A percentile compares a stretch with the other conserved stretches of the same genome.
These are phyloP conservation scores for Dione juno DNA, from an alignment of 2,888 invertebrate species.

Conservation along the genomic window DNA sequence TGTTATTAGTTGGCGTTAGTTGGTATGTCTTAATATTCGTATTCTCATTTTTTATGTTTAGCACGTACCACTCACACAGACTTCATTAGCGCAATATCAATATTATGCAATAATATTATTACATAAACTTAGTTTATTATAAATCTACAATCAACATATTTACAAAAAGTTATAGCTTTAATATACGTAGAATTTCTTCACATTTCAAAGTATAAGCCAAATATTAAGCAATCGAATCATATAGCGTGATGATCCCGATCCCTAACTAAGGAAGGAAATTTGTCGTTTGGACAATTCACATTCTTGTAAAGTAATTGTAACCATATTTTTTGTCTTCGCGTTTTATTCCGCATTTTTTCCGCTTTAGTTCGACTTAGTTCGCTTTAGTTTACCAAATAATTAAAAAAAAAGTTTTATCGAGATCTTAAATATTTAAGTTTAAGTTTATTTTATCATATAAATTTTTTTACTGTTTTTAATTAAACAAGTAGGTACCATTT, in stretches of 20 bases:
- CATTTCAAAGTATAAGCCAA: neutral
- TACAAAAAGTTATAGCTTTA: neutral
- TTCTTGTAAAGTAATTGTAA: too few species aligned
- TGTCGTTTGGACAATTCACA: too few species aligned
- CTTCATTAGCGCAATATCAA: slow-evolving; percentile 5
- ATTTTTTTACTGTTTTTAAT: neutral
- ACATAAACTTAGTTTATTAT: neutral
- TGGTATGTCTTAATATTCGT: neutral
- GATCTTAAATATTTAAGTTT: too few species aligned
- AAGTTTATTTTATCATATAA: neutral
- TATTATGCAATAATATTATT: slow-evolving; percentile 2
- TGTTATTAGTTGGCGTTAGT: slow-evolving; percentile 17
- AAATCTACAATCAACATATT: neutral
- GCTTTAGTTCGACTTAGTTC: too few species aligned
- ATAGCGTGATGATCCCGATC: too few species aligned
- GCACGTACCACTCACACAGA: slow-evolving; percentile 7
- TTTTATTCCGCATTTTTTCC: too few species aligned
- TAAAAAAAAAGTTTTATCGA: too few species aligned
- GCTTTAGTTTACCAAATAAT: too few species aligned
- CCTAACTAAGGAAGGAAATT: too few species aligned
- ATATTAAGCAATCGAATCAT: too few species aligned
- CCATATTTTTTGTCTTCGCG: too few species aligned
- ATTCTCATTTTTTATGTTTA: neutral
- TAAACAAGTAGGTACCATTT: neutral
- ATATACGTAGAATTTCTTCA: neutral